Percentiles rank a stretch among this genome's conserved stretches.
Evolutionary conservation across 2,888 invertebrate species (phyloP).

Genomic region (Thymelicus acteon): DNA sequence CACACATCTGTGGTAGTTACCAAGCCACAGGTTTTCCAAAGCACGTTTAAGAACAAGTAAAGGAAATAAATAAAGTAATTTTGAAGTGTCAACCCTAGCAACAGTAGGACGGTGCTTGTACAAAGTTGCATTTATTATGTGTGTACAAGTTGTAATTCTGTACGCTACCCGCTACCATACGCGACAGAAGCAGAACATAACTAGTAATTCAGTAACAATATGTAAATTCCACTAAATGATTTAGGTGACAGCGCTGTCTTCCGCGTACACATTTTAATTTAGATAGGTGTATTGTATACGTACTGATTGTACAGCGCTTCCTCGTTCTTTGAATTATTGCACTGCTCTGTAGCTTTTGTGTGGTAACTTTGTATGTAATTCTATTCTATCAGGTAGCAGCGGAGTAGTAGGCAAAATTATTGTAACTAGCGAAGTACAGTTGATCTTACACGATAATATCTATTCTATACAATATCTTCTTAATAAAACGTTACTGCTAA

Average conservation of each 20-base stretch:
- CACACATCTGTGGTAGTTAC: too few relatives aligned
- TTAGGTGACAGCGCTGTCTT: conserved; percentile 33
- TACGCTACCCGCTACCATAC: conserved; percentile 4
- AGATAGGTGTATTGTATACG: background rate
- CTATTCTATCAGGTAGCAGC: too few relatives aligned
- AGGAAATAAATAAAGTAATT: background rate
- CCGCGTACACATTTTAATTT: conserved; percentile 18
- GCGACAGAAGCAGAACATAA: conserved; percentile 19
- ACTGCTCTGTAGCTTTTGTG: background rate
- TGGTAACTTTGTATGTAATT: background rate
- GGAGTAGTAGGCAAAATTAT: too few relatives aligned
- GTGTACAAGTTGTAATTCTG: conserved; percentile 29
- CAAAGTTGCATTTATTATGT: conserved; percentile 27
- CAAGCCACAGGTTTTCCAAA: too few relatives aligned
- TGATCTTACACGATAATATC: too few relatives aligned
- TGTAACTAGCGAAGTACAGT: too few relatives aligned
- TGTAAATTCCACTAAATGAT: conserved; percentile 33
- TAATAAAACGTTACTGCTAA: too few relatives aligned
- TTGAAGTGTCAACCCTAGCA: conserved; percentile 14
- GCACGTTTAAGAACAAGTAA: too few relatives aligned
- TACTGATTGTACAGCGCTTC: conserved; percentile 1
- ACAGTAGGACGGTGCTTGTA: conserved; percentile 38
- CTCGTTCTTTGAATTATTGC: conserved; percentile 19
- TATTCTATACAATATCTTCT: too few relatives aligned
- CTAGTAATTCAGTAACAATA: conserved; percentile 23